A percentile compares a stretch with the other conserved stretches of the same genome.
These are phyloP conservation scores for Notechis scutatus DNA, from an alignment of 2,113 vertebrate genomes.

Conservation along the genomic window DNA sequence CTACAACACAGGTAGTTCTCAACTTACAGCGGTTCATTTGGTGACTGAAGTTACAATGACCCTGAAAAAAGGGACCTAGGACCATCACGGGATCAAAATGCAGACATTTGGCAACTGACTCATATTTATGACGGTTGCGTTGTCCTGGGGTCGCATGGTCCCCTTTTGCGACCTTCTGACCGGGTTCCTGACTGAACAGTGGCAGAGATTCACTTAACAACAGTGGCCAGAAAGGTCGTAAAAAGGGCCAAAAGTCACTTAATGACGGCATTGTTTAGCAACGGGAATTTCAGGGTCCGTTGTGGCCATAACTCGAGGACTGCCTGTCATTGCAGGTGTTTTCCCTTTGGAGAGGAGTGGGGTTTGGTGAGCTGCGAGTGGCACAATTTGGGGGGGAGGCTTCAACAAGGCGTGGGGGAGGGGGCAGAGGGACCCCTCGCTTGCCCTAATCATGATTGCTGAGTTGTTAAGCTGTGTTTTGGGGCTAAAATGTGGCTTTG, in stretches of 20 bases:
- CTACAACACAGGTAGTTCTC: background rate
- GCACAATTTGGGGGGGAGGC: background rate
- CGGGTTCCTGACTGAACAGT: background rate
- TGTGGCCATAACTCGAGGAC: background rate
- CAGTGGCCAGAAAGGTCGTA: background rate
- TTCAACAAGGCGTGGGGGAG: background rate
- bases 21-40: background rate
- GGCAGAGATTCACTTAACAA: background rate
- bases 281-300: rapidly evolving
- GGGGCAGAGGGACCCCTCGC: background rate
- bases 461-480: background rate
- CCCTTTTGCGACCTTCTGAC: background rate
- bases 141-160: no score
- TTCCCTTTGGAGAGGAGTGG: background rate
- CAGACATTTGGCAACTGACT: background rate
- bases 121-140: background rate
- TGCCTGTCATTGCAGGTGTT: background rate
- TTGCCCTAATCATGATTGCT: background rate
- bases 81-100: no score
- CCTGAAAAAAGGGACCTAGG: background rate
- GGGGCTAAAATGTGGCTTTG: background rate
- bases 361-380: background rate
- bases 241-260: background rate
- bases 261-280: no score
- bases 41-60: background rate